Conservation (phyloP, 2,113 vertebrate species). For the Gymnorhina tibicen region DNA sequence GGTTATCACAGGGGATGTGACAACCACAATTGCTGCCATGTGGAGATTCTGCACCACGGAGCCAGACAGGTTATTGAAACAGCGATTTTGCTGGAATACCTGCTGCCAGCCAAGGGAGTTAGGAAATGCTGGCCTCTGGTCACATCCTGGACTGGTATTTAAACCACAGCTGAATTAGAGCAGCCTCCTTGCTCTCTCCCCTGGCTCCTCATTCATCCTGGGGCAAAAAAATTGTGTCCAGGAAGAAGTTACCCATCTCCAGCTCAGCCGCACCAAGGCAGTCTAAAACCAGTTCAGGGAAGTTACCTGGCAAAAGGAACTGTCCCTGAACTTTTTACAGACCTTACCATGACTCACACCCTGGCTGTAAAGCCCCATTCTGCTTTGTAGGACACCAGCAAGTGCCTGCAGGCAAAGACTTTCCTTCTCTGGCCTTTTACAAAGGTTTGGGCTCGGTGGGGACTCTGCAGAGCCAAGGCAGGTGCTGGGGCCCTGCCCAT, state of each 20-base stretch:
- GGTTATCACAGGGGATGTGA: conserved; percentile 34
- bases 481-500: not conserved
- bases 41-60: not conserved
- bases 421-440: not conserved
- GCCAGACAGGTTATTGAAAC: conserved; percentile 4
- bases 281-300: not conserved
- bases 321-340: not conserved
- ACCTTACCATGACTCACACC: fast-evolving
- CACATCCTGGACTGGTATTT: not conserved
- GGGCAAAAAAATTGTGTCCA: not conserved
- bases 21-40: conserved; percentile 36
- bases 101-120: conserved; percentile 30
- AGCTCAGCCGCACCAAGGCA: not conserved
- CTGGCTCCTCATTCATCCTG: not conserved
- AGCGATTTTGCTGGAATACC: not conserved
- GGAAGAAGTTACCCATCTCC: not conserved
- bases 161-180: not conserved
- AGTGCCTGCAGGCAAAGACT: not conserved
- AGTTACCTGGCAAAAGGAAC: not conserved
- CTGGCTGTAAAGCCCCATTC: not conserved
- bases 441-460: not conserved
- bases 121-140: not conserved
- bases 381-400: not conserved
- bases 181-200: not conserved
- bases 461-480: not conserved